These are phyloP conservation scores for Xenopus laevis DNA, from an alignment of 2,113 vertebrate species.

Conservation along the genomic window DNA sequence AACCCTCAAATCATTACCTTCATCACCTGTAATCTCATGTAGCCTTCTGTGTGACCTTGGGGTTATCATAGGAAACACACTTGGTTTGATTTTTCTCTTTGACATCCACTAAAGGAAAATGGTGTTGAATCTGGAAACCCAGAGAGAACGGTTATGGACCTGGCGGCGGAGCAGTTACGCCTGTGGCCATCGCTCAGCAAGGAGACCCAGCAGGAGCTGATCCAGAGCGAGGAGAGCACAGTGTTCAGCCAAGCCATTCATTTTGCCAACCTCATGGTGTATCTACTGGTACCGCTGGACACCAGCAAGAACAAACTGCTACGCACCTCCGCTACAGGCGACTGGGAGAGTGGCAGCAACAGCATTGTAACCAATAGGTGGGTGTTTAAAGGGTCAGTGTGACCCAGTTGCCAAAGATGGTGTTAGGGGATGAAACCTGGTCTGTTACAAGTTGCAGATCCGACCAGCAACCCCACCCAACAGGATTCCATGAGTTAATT, in stretches of 20 bases:
- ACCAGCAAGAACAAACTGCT: constrained; percentile 93
- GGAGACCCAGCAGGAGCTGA: constrained; percentile 84
- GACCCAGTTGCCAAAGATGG: too few relatives aligned
- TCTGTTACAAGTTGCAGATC: too few relatives aligned
- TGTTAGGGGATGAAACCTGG: too few relatives aligned
- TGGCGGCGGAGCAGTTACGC: constrained; percentile 88
- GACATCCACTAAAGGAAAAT: constrained; percentile 60
- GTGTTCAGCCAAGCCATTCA: constrained; percentile 98
- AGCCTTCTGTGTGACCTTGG: too few relatives aligned
- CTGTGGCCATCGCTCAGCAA: constrained; percentile 83
- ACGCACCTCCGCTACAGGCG: constrained; percentile 71
- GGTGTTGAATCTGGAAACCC: constrained; percentile 51
- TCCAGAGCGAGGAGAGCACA: constrained; percentile 92
- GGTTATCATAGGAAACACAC: too few relatives aligned
- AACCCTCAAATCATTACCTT: too few relatives aligned
- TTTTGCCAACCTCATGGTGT: constrained; percentile 98
- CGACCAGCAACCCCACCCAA: too few relatives aligned
- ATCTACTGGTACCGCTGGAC: constrained; percentile 89
- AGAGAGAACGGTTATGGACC: constrained; percentile 88
- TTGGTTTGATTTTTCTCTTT: background rate
- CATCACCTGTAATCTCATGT: too few relatives aligned
- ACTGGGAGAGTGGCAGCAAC: constrained; percentile 98
- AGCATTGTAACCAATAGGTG: constrained; percentile 94
- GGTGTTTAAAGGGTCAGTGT: too few relatives aligned
- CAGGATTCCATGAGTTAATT: too few relatives aligned